Conservation (phyloP, 2,113 vertebrate genomes). For the Dascyllus trimaculatus region DNA sequence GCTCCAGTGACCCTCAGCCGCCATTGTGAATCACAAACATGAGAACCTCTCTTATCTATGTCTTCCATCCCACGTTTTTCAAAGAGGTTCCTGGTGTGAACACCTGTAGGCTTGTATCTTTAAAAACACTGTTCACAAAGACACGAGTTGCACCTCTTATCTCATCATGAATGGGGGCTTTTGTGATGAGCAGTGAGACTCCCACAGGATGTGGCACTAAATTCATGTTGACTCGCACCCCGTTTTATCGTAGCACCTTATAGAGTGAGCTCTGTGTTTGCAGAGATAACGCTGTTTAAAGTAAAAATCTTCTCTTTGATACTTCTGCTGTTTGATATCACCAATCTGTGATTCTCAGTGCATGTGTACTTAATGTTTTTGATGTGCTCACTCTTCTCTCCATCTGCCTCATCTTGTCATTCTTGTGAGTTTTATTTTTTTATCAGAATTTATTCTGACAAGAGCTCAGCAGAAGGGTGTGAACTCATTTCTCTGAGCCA, state of each 20-base stretch:
- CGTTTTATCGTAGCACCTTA: constrained; percentile 1
- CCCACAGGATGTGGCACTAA: background rate
- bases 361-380: background rate
- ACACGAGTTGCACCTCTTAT: background rate
- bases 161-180: background rate
- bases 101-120: too few species aligned
- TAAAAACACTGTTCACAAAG: too few species aligned
- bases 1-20: too few species aligned
- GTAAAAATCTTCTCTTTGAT: constrained; percentile 17
- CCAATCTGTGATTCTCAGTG: constrained; percentile 2
- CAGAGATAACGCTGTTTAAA: constrained; percentile 3
- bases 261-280: background rate
- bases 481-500: background rate
- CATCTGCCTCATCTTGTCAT: background rate
- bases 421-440: background rate
- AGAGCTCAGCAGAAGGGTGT: background rate
- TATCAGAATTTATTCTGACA: background rate
- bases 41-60: too few species aligned
- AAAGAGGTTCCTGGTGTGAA: too few species aligned
- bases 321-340: background rate
- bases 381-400: background rate
- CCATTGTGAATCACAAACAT: too few species aligned
- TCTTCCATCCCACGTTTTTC: too few species aligned
- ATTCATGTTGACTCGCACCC: background rate
- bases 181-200: background rate